Conservation (phyloP, 1,140 invertebrate species). For the Piezodorus guildinii region DNA sequence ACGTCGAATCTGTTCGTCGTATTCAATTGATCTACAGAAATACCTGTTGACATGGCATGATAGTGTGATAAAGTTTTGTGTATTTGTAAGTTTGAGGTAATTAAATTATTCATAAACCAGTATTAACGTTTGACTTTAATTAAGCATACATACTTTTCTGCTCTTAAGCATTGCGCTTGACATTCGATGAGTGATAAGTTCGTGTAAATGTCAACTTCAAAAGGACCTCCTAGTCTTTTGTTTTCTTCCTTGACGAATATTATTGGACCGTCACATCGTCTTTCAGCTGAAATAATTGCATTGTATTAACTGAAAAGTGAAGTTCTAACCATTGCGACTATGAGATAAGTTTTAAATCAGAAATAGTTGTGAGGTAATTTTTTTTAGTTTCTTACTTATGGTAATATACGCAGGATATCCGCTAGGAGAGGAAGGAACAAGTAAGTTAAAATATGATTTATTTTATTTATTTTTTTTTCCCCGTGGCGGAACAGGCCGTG, state of each 20-base stretch:
- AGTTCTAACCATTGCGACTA: too few species aligned
- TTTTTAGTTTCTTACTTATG: too few species aligned
- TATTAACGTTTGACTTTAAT: too few species aligned
- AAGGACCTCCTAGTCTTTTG: constrained; percentile 71
- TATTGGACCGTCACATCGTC: constrained; percentile 69
- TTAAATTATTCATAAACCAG: too few species aligned
- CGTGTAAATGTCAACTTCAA: constrained; percentile 73
- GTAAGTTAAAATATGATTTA: too few species aligned
- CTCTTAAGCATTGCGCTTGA: constrained; percentile 61
- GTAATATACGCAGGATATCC: too few species aligned
- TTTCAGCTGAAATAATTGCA: constrained; percentile 49
- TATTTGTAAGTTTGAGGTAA: neutral
- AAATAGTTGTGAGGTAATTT: too few species aligned
- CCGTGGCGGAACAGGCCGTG: too few species aligned
- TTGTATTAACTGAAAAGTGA: too few species aligned
- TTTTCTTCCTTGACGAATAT: constrained; percentile 83
- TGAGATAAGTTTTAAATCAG: too few species aligned
- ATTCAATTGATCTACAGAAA: constrained; percentile 81
- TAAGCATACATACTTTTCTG: constrained; percentile 50
- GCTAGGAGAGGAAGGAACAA: too few species aligned
- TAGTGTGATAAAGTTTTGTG: neutral
- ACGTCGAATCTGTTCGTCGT: constrained; percentile 69
- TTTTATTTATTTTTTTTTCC: too few species aligned
- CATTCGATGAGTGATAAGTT: constrained; percentile 76
- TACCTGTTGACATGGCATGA: constrained; percentile 41